phyloP scores from a whole-genome alignment of 2,888 invertebrate genomes.

The Plebejus melissa region DNA sequence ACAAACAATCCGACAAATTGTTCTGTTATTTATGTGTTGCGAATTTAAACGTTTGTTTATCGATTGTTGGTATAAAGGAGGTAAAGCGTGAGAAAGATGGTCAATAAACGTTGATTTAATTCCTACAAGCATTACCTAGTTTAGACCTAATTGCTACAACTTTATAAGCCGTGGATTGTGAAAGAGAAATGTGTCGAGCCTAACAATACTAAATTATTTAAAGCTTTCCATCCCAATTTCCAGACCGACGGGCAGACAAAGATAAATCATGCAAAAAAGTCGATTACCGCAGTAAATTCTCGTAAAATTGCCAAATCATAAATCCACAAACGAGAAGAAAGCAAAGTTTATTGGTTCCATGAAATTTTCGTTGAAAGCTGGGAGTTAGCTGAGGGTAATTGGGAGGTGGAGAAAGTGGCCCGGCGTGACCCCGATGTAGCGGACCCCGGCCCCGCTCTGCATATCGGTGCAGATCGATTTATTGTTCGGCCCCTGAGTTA shows the following conservation, averaged over 20 bases:
- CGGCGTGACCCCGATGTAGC: slow-evolving; percentile 33
- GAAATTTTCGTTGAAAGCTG: slow-evolving; percentile 31
- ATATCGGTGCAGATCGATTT: slow-evolving; percentile 35
- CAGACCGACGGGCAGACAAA: background rate
- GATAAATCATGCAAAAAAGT: slow-evolving; percentile 1
- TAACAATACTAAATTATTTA: background rate
- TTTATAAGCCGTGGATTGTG: background rate
- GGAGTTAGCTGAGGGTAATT: slow-evolving; percentile 53
- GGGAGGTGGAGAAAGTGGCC: slow-evolving; percentile 59
- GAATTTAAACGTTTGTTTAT: background rate
- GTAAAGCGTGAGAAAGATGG: background rate
- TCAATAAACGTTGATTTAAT: background rate
- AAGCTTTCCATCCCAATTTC: background rate
- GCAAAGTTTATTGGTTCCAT: slow-evolving; percentile 19
- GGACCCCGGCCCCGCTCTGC: slow-evolving; percentile 34
- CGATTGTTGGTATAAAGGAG: background rate
- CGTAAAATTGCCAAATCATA: slow-evolving; percentile 10
- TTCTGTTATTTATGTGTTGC: slow-evolving; percentile 4
- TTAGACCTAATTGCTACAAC: background rate
- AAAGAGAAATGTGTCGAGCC: background rate
- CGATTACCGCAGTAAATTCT: slow-evolving; percentile 5
- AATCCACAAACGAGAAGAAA: slow-evolving; percentile 7
- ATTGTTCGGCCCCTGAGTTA: slow-evolving; percentile 25
- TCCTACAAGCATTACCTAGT: background rate
- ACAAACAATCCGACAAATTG: background rate